Conservation (phyloP, 2,113 vertebrate genomes). For the Trogon surrucura region DNA sequence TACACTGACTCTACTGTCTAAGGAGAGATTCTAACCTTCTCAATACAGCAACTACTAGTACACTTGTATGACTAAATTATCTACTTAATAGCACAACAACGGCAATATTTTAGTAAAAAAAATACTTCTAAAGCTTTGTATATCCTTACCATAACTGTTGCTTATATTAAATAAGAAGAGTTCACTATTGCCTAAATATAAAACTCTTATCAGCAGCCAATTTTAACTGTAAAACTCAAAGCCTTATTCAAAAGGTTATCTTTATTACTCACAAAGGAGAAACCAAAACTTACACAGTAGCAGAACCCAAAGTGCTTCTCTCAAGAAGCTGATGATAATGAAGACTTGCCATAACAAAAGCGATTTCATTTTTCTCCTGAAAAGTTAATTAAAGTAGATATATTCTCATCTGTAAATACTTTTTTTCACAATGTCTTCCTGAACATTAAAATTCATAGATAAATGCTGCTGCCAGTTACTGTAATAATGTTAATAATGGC, state of each 20-base stretch:
- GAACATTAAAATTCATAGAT: slow-evolving; percentile 39
- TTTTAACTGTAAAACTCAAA: slow-evolving; percentile 21
- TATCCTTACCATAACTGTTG: background rate
- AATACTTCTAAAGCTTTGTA: background rate
- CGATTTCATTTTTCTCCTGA: slow-evolving; percentile 81
- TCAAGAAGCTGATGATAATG: slow-evolving; percentile 89
- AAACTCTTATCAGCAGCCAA: background rate
- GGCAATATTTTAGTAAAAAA: background rate
- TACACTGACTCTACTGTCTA: background rate
- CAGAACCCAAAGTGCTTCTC: slow-evolving; percentile 83
- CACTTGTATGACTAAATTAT: background rate
- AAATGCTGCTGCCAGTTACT: background rate
- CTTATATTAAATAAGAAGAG: background rate
- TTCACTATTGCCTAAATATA: background rate
- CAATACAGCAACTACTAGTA: background rate
- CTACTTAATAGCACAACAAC: background rate
- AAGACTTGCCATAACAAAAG: slow-evolving; percentile 85
- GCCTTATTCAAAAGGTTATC: slow-evolving; percentile 27
- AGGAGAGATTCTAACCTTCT: background rate
- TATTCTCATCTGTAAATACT: slow-evolving; percentile 34
- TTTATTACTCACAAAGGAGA: slow-evolving; percentile 11
- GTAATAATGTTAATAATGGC: background rate
- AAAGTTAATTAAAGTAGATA: slow-evolving; percentile 66
- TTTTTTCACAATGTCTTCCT: slow-evolving; percentile 5
- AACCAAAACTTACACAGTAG: slow-evolving; percentile 76